Conservation (phyloP, 2,113 vertebrate genomes). For the Sceloporus tristichus region DNA sequence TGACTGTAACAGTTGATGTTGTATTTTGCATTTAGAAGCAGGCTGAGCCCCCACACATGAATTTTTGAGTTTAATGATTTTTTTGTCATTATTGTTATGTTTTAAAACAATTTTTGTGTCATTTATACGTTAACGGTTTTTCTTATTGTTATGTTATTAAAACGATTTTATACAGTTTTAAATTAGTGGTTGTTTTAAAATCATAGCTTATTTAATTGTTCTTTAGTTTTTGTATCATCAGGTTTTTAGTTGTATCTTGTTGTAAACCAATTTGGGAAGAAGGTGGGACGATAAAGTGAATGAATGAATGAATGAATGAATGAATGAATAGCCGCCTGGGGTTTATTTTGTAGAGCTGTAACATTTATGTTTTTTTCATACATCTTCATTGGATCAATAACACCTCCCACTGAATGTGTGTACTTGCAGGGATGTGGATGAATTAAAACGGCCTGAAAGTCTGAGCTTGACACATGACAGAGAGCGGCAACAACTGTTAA, state of each 20-base stretch:
- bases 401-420: slow-evolving; percentile 52
- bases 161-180: no score
- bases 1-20: not conserved
- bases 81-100: not conserved
- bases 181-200: no score
- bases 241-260: no score
- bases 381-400: slow-evolving; percentile 18
- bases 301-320: no score
- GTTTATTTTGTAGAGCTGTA: slow-evolving; percentile 30
- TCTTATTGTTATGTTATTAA: no score
- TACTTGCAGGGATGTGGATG: slow-evolving; percentile 64
- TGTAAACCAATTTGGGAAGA: no score
- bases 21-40: not conserved
- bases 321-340: no score
- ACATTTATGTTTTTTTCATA: not conserved
- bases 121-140: no score
- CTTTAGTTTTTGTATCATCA: no score
- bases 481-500: slow-evolving; percentile 63
- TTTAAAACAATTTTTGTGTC: no score
- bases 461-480: slow-evolving; percentile 69
- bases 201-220: no score
- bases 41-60: not conserved
- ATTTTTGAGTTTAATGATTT: not conserved
- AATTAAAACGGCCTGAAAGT: slow-evolving; percentile 70
- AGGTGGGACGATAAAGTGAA: no score